Evolutionary conservation across 1,140 invertebrate species (phyloP), one percentile per base, ranked within the genome.

Genomic region (Heliconius eleuchia): DNA sequence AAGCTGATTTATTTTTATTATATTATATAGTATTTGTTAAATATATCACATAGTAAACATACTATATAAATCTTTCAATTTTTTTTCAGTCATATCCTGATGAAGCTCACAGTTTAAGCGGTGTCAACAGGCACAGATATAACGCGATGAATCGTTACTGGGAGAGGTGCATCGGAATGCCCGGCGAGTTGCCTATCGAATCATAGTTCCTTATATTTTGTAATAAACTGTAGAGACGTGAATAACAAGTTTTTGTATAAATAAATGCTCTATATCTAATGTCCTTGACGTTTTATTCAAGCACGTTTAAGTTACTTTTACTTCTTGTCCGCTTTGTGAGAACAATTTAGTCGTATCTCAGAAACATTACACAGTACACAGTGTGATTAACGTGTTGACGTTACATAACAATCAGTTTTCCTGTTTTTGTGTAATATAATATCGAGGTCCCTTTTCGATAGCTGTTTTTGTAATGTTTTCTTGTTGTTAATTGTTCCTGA

Each of bases 31-130:
- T 46, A 46, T 46, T 13, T 46, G 42, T 46, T 46, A 46, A 46
- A 4, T 4, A 46, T 46, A 46, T 46, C 3, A 42, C 3, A 42
- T 42, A 13, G 2, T 42, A 4, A 0, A 11, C 13, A 13, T 42
- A 42, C 11, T 42, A 42, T 23, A 23, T 23, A 23, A 23, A 23
- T 23, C 0, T 46, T 46, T 46, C 0, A 16, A 16, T 42, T 16
- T 86, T 83, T 83, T 96, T 95, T 55, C 95, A 99, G 98, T 98
- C 97, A n/a, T 99, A 99, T 88, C 97, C 98, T 1, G 98, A 99
- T 92, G 98, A 99, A 93, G 97, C 98, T 71, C 98, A 99, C 90
- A 96, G 96, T 75, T 95, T 99, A 78, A 92, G 89, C 5, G 96
- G 96, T 71, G 97, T 98, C 0, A 95, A 96, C 71, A 95, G 95